Base-by-base conservation (phyloP, 2,113 vertebrate species). In the Oncorhynchus kisutch region DNA sequence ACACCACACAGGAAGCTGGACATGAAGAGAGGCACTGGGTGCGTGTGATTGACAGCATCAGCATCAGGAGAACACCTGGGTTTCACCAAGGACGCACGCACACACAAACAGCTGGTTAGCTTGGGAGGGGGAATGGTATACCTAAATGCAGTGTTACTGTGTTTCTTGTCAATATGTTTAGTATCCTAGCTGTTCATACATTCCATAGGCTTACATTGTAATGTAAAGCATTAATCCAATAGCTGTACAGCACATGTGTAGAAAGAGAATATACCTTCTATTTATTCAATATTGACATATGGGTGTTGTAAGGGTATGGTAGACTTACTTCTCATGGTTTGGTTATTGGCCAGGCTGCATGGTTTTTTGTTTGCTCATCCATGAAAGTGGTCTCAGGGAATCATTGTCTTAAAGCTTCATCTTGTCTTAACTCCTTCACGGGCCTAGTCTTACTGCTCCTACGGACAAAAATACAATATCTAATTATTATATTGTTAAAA, bases 1-100 rank as follows among this genome's bases (percentile, higher is more conserved):
- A 91, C 24, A 92, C 83, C 24, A 72, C 76, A 67, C 93, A 92
- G 18, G 93, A 89, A 2, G 71, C 82, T 72, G 94, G 93, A 57
- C 93, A 93, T 5, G 90, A 75, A 8, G 57, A 79, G 39, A 20
- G 78, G 67, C 78, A 20, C 65, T 64, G 73, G 76, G 88, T 76
- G 76, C 64, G 75, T 72, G 84, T 65, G 62, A 82, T 65, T 72
- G 83, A 87, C 76, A 91, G 75, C 81, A 91, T 84, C 74, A 92
- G 80, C 51, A 90, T 39, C 75, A 92, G 78, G 78, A 84, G 69
- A 71, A 87, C 39, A 82, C 88, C 94, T 96, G 87, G 57, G n/a
- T 68, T 16, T 12, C 39, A 18, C 25, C 65, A 54, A 29, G 64
- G 48, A 54, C 1, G 9, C 39, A 39, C 2, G 25, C 3, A 67